Percentiles rank a stretch among this genome's conserved stretches.
Conservation (phyloP, 2,113 vertebrate species). For the Sigmodon hispidus region DNA sequence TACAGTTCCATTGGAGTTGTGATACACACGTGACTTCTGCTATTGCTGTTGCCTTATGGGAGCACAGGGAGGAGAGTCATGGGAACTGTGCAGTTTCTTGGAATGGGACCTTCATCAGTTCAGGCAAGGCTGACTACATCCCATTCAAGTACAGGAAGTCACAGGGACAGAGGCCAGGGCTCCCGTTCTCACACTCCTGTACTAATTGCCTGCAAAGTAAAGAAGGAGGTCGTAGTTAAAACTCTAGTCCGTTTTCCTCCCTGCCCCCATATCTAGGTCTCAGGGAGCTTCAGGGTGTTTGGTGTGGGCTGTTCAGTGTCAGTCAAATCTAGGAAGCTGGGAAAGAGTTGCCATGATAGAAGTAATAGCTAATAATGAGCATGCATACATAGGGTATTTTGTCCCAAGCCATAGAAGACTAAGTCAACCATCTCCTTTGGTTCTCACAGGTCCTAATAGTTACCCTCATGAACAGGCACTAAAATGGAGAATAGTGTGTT, state of each 20-base stretch:
- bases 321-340: background rate
- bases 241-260: background rate
- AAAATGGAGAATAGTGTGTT: background rate
- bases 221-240: background rate
- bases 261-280: background rate
- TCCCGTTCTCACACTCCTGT: background rate
- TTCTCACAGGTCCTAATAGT: background rate
- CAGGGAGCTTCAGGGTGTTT: background rate
- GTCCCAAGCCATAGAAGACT: background rate
- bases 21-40: rapidly evolving
- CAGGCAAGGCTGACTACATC: background rate
- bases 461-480: background rate
- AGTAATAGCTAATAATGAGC: background rate
- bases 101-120: background rate
- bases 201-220: background rate
- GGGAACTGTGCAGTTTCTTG: background rate
- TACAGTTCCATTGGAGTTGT: background rate
- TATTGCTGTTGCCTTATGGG: background rate
- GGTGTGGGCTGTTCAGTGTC: background rate
- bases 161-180: rapidly evolving
- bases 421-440: background rate
- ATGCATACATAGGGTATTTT: background rate
- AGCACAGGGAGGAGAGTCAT: background rate
- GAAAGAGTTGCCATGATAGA: background rate
- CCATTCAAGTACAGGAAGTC: background rate